Evolutionary conservation across 1,140 invertebrate genomes (phyloP).

Genomic region (Drosophila mojavensis): DNA sequence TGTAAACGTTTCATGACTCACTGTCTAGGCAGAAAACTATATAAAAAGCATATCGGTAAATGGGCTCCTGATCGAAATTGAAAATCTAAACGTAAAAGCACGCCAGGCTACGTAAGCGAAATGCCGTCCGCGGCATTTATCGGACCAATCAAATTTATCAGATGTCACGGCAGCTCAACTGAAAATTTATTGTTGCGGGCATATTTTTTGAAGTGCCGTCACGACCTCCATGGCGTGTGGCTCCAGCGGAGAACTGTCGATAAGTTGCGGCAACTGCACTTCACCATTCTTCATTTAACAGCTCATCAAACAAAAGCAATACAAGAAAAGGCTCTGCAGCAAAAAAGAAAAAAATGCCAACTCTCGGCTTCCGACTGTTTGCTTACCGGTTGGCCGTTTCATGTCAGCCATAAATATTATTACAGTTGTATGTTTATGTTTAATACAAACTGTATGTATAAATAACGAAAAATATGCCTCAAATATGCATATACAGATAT

Average conservation of each 20-base stretch:
- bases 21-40: slow-evolving; percentile 17
- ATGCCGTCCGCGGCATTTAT: slow-evolving; percentile 27
- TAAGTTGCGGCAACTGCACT: slow-evolving; percentile 27
- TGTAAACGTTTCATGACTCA: slow-evolving; percentile 53
- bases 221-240: slow-evolving; percentile 56
- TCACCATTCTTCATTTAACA: slow-evolving; percentile 57
- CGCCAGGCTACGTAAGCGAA: slow-evolving; percentile 49
- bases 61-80: slow-evolving; percentile 62
- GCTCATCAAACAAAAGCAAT: slow-evolving; percentile 56
- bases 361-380: background rate
- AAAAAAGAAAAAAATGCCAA: background rate
- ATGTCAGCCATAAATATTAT: background rate
- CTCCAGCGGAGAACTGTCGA: slow-evolving; percentile 52
- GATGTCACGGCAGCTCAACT: slow-evolving; percentile 37
- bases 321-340: background rate
- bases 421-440: too few species aligned
- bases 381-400: background rate
- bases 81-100: slow-evolving; percentile 69
- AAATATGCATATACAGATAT: too few species aligned
- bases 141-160: slow-evolving; percentile 54
- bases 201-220: slow-evolving; percentile 66
- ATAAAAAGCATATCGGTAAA: slow-evolving; percentile 13
- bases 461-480: too few species aligned
- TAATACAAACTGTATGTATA: too few species aligned
- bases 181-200: slow-evolving; percentile 61